Evolutionary conservation across 2,888 invertebrate genomes (phyloP).

Genomic region (Lasioglossum calceatum): DNA sequence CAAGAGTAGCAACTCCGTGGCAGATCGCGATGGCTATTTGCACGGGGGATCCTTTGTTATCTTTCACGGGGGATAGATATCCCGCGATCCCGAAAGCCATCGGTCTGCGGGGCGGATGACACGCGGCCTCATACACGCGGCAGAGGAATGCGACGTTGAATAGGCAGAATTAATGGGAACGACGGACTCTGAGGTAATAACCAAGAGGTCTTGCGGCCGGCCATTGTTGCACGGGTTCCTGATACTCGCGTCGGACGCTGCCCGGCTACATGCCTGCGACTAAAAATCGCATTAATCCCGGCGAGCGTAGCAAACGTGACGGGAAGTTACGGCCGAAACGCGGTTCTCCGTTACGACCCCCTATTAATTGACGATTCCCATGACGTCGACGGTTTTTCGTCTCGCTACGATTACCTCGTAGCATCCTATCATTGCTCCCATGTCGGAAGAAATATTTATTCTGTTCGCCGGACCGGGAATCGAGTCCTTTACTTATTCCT

Average conservation of each 20-base stretch:
- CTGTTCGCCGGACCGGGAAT: not conserved
- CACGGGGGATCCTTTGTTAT: slow-evolving; percentile 30
- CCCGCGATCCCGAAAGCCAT: slow-evolving; percentile 35
- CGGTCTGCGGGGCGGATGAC: slow-evolving; percentile 33
- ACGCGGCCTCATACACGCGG: slow-evolving; percentile 41
- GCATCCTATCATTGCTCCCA: not conserved
- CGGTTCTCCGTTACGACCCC: not conserved
- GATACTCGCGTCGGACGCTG: slow-evolving; percentile 34
- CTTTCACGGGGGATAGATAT: slow-evolving; percentile 42
- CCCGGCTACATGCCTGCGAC: slow-evolving; percentile 19
- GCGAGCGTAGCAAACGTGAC: slow-evolving; percentile 22
- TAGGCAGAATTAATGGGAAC: slow-evolving; percentile 77
- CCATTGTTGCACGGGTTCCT: slow-evolving; percentile 49
- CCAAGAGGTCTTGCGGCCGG: slow-evolving; percentile 53
- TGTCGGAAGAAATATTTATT: not conserved
- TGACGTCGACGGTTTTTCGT: not conserved
- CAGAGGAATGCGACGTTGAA: slow-evolving; percentile 73
- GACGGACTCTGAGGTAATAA: slow-evolving; percentile 70
- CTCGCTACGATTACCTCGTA: not conserved
- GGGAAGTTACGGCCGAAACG: not conserved
- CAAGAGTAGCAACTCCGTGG: not conserved
- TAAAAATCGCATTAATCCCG: slow-evolving; percentile 52
- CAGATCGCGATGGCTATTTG: slow-evolving; percentile 27
- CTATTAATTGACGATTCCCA: slow-evolving; percentile 29
- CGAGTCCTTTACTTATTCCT: not conserved